phyloP scores from a whole-genome alignment of 1,140 invertebrate species.

The Cheumatopsyche charites region DNA sequence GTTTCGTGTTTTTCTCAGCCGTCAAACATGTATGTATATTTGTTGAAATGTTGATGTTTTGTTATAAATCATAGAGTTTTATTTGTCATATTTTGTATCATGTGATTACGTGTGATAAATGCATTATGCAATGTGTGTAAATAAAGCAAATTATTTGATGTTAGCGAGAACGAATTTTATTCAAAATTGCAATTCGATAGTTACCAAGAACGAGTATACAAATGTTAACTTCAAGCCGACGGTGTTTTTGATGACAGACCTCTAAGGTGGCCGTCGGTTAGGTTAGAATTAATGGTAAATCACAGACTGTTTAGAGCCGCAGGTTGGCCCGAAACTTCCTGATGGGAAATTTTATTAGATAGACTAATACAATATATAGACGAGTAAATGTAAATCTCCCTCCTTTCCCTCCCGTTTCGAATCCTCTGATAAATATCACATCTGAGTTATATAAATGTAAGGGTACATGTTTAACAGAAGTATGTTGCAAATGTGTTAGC shows the following conservation, averaged over 20 bases:
- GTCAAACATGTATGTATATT: conserved; percentile 33
- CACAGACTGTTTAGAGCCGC: conserved; percentile 15
- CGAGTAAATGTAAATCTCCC: conserved; percentile 3
- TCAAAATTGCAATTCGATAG: conserved; percentile 33
- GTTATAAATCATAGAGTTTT: conserved; percentile 37
- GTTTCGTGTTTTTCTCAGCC: conserved; percentile 29
- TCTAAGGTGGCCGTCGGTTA: conserved; percentile 19
- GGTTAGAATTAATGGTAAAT: conserved; percentile 30
- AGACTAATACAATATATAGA: conserved; percentile 27
- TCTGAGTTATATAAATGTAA: conserved; percentile 19
- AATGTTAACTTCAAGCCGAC: conserved; percentile 8
- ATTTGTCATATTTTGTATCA: conserved; percentile 34
- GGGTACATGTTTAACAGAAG: conserved; percentile 34
- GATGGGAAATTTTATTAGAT: conserved; percentile 27
- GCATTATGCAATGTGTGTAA: conserved; percentile 37
- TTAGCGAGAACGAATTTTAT: conserved; percentile 36
- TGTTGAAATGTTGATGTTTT: conserved; percentile 34
- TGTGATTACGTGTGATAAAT: conserved; percentile 38
- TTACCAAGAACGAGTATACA: conserved; percentile 27
- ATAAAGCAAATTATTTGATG: conserved; percentile 37
- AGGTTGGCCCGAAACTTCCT: conserved; percentile 27
- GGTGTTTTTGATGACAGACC: conserved; percentile 3
- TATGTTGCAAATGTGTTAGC: conserved; percentile 39
- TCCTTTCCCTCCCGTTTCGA: conserved; percentile 7
- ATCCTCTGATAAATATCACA: conserved; percentile 20